Evolutionary conservation across 53 echinoderm and acorn worm species (phyloP), one percentile per base, ranked within the genome.

Genomic region (Henricia sp.): DNA sequence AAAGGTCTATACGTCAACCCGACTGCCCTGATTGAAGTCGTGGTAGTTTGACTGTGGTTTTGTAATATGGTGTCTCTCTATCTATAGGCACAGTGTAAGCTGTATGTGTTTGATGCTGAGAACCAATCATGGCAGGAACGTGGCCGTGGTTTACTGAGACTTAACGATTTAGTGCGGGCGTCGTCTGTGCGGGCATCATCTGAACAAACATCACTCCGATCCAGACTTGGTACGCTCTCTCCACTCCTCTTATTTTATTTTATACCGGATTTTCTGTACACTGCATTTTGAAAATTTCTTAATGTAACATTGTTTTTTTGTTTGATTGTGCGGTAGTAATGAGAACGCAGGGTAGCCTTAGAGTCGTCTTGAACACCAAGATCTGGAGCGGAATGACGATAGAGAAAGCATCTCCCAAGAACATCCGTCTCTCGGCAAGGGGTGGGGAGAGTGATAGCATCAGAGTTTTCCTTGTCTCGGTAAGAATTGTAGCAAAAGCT

Each of bases 271-370:
- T n/a, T n/a, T n/a, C n/a, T n/a, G n/a, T n/a, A n/a, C n/a, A n/a
- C n/a, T n/a, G n/a, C n/a, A n/a, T n/a, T n/a, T n/a, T n/a, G n/a
- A n/a, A n/a, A n/a, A n/a, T n/a, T n/a, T n/a, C n/a, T n/a, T n/a
- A n/a, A n/a, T n/a, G n/a, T n/a, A n/a, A n/a, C n/a, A n/a, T n/a
- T n/a, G n/a, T n/a, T n/a, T n/a, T n/a, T n/a, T n/a, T n/a, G n/a
- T n/a, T 39, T 37, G 37, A 37, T 21, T 10, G n/a, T 36, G n/a
- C n/a, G n/a, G n/a, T 42, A 97, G 97, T 97, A 39, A 94, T 97
- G 94, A 85, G 97, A 12, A 94, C 97, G 2, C 97, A 97, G 80
- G 97, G 97, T 1, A 97, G 97, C 77, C 83, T 94, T 52, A 85
- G 97, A 36, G 87, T 97, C 10, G 89, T 97, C 35, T 84, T 97